Evolutionary conservation across 2,113 vertebrate species (phyloP), one percentile per base, ranked within the genome.

Genomic region (Scalopus aquaticus): DNA sequence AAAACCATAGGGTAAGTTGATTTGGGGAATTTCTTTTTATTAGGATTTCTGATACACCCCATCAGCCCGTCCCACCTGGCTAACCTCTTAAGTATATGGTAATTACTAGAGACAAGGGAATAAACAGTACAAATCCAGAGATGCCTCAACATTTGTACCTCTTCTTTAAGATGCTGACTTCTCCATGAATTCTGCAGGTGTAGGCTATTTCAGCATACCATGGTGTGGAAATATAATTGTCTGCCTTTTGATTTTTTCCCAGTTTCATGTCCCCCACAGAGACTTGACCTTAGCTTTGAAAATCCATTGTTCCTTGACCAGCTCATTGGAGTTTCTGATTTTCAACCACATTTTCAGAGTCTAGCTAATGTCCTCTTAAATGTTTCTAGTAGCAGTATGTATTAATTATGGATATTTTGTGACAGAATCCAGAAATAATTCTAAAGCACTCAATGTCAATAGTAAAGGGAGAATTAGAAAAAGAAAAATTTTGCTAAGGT

Each of bases 381-480:
- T 58, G 64, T 80, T 88, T 88, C 37, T 49, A 64, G 74, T 42
- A 78, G 70, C 46, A 83, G 76, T 56, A 46, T 72, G 39, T 78
- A 95, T 96, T 97, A 92, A 97, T 96, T 92, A 95, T 96, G 84
- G 67, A 96, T 96, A 93, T 76, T 76, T 37, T 74, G 62, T 96
- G 35, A 96, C 76, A 92, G 0, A 78, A 83, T 67, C 64, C 81
- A 90, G 78, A 96, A 97, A 92, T 81, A 97, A 94, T 94, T 88
- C 74, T 35, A 92, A 78, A 44, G 30, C 10, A 88, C 19, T 93
- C 94, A 93, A 78, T 94, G 80, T 91, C 80, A 96, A 96, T 12
- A 80, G 84, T 60, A 93, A 94, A 97, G 89, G 87, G 35, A 77
- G 96, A 93, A 93, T 95, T 39, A 80, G 32, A 93, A 90, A 91